Percentiles rank a stretch among this genome's conserved stretches.
phyloP scores from a whole-genome alignment of 1,140 invertebrate species.

The Zaprionus capensis region DNA sequence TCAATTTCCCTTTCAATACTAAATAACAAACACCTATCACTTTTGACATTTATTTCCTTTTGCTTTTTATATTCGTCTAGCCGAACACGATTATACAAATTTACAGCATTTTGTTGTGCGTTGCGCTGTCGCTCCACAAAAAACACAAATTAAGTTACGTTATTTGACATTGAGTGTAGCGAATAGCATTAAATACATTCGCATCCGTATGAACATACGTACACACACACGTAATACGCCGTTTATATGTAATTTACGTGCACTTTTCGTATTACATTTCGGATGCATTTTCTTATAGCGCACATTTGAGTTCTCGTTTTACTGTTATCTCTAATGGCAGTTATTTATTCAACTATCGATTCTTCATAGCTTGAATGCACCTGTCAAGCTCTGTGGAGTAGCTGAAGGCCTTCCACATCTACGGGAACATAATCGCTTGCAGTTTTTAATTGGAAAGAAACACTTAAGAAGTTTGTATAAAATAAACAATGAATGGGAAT shows the following conservation, averaged over 20 bases:
- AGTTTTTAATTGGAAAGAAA: slow-evolving; percentile 20
- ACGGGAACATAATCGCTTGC: slow-evolving; percentile 26
- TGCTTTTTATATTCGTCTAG: slow-evolving; percentile 6
- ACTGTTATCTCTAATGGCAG: slow-evolving; percentile 20
- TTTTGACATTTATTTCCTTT: slow-evolving; percentile 7
- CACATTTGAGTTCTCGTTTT: slow-evolving; percentile 15
- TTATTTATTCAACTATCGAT: background rate
- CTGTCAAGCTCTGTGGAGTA: background rate
- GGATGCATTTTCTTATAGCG: slow-evolving; percentile 1
- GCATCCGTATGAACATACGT: slow-evolving; percentile 1
- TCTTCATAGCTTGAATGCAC: slow-evolving; percentile 1
- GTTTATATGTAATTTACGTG: slow-evolving; percentile 8
- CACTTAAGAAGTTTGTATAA: background rate
- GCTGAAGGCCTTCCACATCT: slow-evolving; percentile 17
- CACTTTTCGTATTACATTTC: slow-evolving; percentile 18
- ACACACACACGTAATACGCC: background rate
- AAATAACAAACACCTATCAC: background rate
- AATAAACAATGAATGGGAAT: slow-evolving; percentile 15
- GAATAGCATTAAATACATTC: background rate
- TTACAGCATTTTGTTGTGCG: background rate
- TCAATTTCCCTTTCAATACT: slow-evolving; percentile 1
- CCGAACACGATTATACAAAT: slow-evolving; percentile 10
- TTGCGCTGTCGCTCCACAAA: slow-evolving; percentile 17
- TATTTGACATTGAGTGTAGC: slow-evolving; percentile 16
- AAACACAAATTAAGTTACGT: slow-evolving; percentile 21